Evolutionary conservation across 2,113 vertebrate species (phyloP).

Genomic region (Xiphophorus maculatus): DNA sequence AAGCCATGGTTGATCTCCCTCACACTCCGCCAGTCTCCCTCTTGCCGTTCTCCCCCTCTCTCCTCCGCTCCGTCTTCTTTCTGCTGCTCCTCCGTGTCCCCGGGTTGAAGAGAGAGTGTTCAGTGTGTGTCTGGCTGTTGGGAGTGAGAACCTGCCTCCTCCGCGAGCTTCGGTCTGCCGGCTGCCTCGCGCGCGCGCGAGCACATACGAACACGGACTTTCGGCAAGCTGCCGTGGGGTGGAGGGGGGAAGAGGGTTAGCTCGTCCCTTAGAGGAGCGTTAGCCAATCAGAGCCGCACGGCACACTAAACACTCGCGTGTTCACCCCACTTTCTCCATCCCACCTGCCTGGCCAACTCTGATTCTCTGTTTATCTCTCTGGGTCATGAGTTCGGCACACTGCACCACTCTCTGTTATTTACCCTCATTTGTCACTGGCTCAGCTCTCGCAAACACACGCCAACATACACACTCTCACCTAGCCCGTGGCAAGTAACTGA

Average conservation of each 20-base stretch:
- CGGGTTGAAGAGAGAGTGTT: constrained; percentile 48
- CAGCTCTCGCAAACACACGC: background rate
- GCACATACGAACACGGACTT: constrained; percentile 60
- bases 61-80: constrained; percentile 49
- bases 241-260: constrained; percentile 53
- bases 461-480: constrained; percentile 38
- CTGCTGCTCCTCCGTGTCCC: constrained; percentile 58
- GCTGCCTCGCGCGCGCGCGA: constrained; percentile 60
- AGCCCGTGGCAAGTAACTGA: constrained; percentile 66
- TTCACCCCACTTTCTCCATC: constrained; percentile 42
- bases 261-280: constrained; percentile 50
- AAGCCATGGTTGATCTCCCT: constrained; percentile 79
- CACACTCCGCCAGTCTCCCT: constrained; percentile 69
- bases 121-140: constrained; percentile 33
- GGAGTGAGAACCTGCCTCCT: constrained; percentile 64
- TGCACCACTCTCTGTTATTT: constrained; percentile 28
- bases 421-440: constrained; percentile 56
- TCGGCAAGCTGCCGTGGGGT: constrained; percentile 38
- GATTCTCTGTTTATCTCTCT: constrained; percentile 49
- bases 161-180: constrained; percentile 65
- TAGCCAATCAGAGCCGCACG: constrained; percentile 68
- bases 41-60: constrained; percentile 64
- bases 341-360: constrained; percentile 55
- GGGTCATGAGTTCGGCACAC: constrained; percentile 35
- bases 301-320: constrained; percentile 9